Evolutionary conservation across 1,140 invertebrate genomes (phyloP), one percentile per base, ranked within the genome.

Genomic region (Drosophila truncata): DNA sequence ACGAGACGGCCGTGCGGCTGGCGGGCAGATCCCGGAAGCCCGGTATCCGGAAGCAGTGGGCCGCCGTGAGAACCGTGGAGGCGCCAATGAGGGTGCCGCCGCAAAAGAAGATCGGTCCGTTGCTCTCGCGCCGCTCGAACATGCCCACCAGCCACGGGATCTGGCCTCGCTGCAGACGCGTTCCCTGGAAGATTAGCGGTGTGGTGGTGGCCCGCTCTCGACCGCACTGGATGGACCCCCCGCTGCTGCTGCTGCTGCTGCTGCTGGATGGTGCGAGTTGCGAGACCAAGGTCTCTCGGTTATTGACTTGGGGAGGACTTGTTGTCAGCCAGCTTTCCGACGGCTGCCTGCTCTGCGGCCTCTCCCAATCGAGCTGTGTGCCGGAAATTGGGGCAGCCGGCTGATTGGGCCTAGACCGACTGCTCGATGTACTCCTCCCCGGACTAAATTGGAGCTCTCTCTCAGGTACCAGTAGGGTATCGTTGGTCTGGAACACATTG

Each of bases 71-170:
- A n/a, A 95, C 93, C 65, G 94, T 94, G 9, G 86, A 84, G 16
- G 93, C 71, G 2, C 94, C 95, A 20, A 95, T 85, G 16, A 95
- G 79, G 3, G 94, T 93, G 0, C 94, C 94, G 6, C 94, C 93
- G 55, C 94, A 95, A 20, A 82, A 78, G 39, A 87, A 92, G 6
- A 18, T 35, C 2, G 83, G 67, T 2, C 63, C 75, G 31, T 69
- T 64, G 10, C 63, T 69, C 4, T 55, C 25, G 2, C 35, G 46
- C 3, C 91, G 85, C 33, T 94, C 75, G 69, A 95, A 95, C 49
- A 96, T 94, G 4, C 94, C 94, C 0, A 94, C 95, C 41, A 96
- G 91, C 96, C 96, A 97, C 0, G 96, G 96, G 90, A 95, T 95
- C 61, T 95, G 94, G 23, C 96, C 95, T 10, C 93, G 91, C 3